These are phyloP conservation scores for Neotragus moschatus DNA, from an alignment of 2,113 vertebrate species.

Conservation along the genomic window DNA sequence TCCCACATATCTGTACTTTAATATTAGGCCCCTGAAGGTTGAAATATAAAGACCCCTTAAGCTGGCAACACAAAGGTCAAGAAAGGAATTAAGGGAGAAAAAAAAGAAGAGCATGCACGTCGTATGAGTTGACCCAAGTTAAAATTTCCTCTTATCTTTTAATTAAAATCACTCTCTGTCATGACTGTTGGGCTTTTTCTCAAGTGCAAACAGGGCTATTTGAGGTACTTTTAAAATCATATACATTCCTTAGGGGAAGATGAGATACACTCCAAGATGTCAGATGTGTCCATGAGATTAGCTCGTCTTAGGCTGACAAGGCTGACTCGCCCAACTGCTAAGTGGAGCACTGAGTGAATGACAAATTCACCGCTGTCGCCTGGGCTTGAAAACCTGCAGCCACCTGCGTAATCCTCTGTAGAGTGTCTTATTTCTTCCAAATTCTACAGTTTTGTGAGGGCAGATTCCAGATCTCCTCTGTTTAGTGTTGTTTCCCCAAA, in stretches of 20 bases:
- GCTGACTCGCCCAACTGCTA: neutral
- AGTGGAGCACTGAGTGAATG: neutral
- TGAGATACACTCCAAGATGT: neutral
- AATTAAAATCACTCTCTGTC: neutral
- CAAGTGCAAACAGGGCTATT: neutral
- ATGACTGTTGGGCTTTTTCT: neutral
- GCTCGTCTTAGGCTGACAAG: neutral
- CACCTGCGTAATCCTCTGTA: rapidly evolving
- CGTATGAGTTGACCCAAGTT: neutral
- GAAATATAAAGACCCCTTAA: neutral
- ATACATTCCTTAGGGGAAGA: neutral
- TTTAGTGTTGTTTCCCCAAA: neutral
- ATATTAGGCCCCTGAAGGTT: neutral
- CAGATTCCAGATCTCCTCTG: neutral
- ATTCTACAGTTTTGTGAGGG: neutral
- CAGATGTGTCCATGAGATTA: neutral
- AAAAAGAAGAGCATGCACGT: neutral
- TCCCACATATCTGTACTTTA: neutral
- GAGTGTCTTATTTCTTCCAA: neutral
- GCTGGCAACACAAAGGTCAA: neutral
- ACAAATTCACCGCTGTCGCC: neutral
- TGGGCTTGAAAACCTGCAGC: neutral
- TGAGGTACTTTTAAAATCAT: neutral
- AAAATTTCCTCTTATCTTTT: neutral
- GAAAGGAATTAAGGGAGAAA: neutral